Base-by-base conservation (phyloP, 1,140 invertebrate species). In the Panagrolaimus sp. region DNA sequence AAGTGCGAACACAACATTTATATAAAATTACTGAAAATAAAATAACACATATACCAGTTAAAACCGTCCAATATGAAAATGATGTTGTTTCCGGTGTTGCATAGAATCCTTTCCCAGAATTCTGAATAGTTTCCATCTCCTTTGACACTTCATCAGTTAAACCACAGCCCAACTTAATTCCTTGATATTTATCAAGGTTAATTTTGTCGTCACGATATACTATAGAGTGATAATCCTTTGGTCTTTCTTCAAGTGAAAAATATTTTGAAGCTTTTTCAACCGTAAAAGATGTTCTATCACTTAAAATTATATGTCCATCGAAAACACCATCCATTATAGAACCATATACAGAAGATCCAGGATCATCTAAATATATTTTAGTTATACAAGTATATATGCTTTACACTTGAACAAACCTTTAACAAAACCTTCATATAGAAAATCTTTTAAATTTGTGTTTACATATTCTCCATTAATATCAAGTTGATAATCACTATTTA, bases 191-290 rank as follows among this genome's bases (percentile, higher is more conserved):
- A 42, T 91, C 90, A 86, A 96, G 91, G 75, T 89, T 88, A 69
- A 98, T 90, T 84, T 96, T 90, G 72, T 90, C 87, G 79, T 96
- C 92, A 75, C 89, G 89, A 86, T 98, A 98, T 82, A 98, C 97
- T 69, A 98, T 88, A 47, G 94, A 96, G 87, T 98, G 95, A 84
- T 92, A 87, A 44, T 78, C 69, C 48, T 67, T 73, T 9, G 74
- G 88, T 74, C 85, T 61, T 45, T 72, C 53, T n/a, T 69, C 79
- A 16, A 53, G 31, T 23, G 72, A 72, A 46, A 79, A 84, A 73
- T 85, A 86, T 84, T 90, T 89, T 78, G 90, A 88, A 48, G 92
- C 89, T 85, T 90, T 89, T 86, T 98, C 31, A 72, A 98, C 90
- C 84, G 91, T 96, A 87, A 89, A 98, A 51, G 89, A 88, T 66